These are phyloP conservation scores for Ptychobarbus kaznakovi DNA, from an alignment of 2,797 vertebrate genomes.

Conservation along the genomic window DNA sequence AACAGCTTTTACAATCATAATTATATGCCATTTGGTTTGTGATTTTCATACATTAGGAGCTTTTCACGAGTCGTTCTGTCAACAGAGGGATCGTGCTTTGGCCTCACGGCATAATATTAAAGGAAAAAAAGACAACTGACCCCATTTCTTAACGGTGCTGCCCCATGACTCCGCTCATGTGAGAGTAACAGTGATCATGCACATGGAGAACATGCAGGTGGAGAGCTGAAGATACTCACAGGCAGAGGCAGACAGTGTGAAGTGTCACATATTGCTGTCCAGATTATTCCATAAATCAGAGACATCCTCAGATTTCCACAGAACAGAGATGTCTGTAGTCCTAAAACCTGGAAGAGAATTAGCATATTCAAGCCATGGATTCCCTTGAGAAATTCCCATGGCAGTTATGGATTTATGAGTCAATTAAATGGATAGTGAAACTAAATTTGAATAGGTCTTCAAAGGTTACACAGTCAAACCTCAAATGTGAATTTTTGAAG, in stretches of 20 bases:
- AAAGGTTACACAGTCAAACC: background rate
- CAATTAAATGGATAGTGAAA: background rate
- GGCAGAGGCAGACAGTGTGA: background rate
- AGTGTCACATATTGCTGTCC: background rate
- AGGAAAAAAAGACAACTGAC: constrained; percentile 36
- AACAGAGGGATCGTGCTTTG: background rate
- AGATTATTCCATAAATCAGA: background rate
- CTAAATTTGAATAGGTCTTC: background rate
- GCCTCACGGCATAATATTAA: constrained; percentile 9
- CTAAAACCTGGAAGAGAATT: constrained; percentile 9
- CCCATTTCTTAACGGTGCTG: constrained; percentile 13
- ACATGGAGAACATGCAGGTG: constrained; percentile 1
- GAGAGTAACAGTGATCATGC: constrained; percentile 29
- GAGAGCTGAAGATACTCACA: constrained; percentile 2
- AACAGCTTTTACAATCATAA: constrained; percentile 30
- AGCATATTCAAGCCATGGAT: background rate
- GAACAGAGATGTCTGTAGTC: background rate
- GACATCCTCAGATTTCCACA: background rate
- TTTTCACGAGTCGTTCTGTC: background rate
- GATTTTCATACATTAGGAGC: constrained; percentile 12
- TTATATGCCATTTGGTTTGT: constrained; percentile 16
- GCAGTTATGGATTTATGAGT: background rate
- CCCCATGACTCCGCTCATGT: background rate
- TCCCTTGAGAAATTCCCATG: background rate
- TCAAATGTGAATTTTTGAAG: background rate